Evolutionary conservation across 2,888 invertebrate species (phyloP), one percentile per base, ranked within the genome.

Genomic region (Meiosimyza decipiens): DNA sequence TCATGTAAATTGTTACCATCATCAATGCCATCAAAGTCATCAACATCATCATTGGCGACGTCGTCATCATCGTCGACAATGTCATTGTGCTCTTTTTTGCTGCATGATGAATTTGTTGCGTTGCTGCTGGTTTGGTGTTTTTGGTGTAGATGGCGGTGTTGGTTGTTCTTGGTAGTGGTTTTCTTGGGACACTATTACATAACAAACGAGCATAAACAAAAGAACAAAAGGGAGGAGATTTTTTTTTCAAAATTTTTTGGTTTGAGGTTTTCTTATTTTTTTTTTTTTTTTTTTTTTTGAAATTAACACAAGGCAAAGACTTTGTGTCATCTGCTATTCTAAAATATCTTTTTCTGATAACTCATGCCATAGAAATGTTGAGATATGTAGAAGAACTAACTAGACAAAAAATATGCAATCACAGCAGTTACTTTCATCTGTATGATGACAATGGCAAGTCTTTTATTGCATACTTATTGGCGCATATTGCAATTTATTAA

Each of bases 81-180:
- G 16, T 59, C 77, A 6, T 76, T 75, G n/a, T 77, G 73, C 66
- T 78, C 76, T 52, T 77, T 77, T 49, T 79, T 78, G 67, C 84
- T 84, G 78, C 84, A 80, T 63, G 68, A 40, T 16, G 81, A 82
- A 72, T 82, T 83, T 73, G 81, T 65, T 76, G 78, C 77, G 63
- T 72, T 75, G 76, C 75, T 64, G 76, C 72, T 40, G 75, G 76
- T 63, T 65, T 74, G 57, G 70, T 74, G 55, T 71, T 76, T 9
- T 73, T 65, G 16, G 55, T 71, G 28, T 65, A 55, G 54, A 64
- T 75, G 72, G 67, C 72, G 28, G 74, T 65, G 18, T 12, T 54
- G n/a, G 55, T 68, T 57, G 54, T 67, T 18, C 18, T 28, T 59
- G n/a, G 55, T 59, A 60, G 5, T 69, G 69, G 16, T 33, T n/a